A percentile compares a stretch with the other conserved stretches of the same genome.
Evolutionary conservation across 1,140 invertebrate species (phyloP).

Genomic region (Trichogramma pretiosum): DNA sequence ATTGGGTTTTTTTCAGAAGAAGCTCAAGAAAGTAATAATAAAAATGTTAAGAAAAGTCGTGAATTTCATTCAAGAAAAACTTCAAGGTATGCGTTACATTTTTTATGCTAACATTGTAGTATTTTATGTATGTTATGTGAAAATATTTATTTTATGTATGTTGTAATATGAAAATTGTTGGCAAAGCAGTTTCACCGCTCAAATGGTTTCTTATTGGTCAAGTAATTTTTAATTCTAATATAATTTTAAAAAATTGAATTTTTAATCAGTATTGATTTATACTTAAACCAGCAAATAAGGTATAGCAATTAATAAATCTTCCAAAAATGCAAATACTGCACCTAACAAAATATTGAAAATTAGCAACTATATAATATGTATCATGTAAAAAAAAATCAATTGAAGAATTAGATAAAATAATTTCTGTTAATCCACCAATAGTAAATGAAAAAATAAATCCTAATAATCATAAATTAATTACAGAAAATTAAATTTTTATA

Average conservation of each 20-base stretch:
- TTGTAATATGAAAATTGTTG: too few species aligned
- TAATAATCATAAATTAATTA: slow-evolving; percentile 48
- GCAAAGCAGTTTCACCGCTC: too few species aligned
- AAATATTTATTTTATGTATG: too few species aligned
- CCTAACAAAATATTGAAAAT: slow-evolving; percentile 66
- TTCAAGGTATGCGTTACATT: too few species aligned
- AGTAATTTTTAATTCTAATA: slow-evolving; percentile 61
- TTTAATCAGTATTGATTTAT: slow-evolving; percentile 50
- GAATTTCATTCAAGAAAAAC: slow-evolving; percentile 12
- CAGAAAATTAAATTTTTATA: slow-evolving; percentile 47
- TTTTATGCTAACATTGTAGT: too few species aligned
- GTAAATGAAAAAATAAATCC: slow-evolving; percentile 50
- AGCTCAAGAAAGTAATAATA: slow-evolving; percentile 19
- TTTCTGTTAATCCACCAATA: slow-evolving; percentile 56
- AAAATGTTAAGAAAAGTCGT: slow-evolving; percentile 12
- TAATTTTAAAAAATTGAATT: slow-evolving; percentile 55
- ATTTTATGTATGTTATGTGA: too few species aligned
- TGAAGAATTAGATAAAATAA: slow-evolving; percentile 55
- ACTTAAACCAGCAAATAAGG: slow-evolving; percentile 51
- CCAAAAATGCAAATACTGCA: slow-evolving; percentile 64
- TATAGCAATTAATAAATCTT: slow-evolving; percentile 58
- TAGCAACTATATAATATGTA: slow-evolving; percentile 67
- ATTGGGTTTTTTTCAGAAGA: slow-evolving; percentile 28
- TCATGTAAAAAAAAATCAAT: slow-evolving; percentile 62
- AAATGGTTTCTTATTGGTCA: too few species aligned